These are phyloP conservation scores for Zosterops lateralis DNA, from an alignment of 2,113 vertebrate species.

Conservation along the genomic window DNA sequence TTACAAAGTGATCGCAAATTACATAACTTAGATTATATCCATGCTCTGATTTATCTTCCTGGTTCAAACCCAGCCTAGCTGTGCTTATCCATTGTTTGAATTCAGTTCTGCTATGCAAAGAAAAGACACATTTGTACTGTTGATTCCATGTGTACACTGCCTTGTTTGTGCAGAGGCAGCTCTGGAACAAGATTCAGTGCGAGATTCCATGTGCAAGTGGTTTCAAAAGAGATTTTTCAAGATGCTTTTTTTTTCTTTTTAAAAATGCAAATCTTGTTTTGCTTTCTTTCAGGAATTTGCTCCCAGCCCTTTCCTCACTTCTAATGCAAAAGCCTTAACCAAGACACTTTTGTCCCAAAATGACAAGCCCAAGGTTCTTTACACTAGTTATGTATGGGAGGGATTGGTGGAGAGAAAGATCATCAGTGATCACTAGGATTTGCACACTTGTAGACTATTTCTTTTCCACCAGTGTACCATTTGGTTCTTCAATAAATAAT, in stretches of 20 bases:
- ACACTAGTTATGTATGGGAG: background rate
- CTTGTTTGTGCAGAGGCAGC: background rate
- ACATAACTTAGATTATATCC: background rate
- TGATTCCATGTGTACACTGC: background rate
- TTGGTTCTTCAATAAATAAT: background rate
- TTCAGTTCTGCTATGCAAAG: background rate
- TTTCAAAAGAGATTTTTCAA: background rate
- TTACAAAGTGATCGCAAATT: background rate
- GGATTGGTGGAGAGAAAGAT: background rate
- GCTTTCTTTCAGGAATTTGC: background rate
- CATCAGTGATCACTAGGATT: background rate
- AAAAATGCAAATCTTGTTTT: background rate
- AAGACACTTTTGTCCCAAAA: background rate
- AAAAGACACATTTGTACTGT: background rate
- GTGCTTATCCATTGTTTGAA: background rate
- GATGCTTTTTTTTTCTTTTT: background rate
- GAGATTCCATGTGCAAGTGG: rapidly evolving
- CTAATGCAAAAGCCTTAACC: background rate
- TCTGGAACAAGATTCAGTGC: background rate
- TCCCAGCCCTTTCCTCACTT: background rate
- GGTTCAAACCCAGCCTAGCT: background rate
- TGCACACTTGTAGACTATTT: background rate
- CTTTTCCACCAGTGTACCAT: background rate
- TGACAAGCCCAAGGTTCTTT: background rate
- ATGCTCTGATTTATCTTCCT: background rate